Conservation (phyloP, 2,113 vertebrate species). For the Myotis brandtii region DNA sequence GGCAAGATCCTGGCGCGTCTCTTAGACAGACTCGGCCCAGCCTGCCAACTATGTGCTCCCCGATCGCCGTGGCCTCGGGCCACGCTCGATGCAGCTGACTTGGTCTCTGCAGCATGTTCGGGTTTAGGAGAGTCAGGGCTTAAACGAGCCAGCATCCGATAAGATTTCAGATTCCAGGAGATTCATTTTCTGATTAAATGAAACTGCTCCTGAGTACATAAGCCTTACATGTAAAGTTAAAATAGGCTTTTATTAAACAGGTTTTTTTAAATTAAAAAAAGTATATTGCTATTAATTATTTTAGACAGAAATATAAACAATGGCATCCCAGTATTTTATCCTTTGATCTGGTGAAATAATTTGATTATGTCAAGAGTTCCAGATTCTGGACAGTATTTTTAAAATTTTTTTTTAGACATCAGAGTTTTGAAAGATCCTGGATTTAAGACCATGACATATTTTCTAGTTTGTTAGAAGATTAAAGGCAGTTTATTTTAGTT, state of each 20-base stretch:
- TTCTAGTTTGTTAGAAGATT: conserved; percentile 42
- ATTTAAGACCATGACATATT: conserved; percentile 36
- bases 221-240: background rate
- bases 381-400: background rate
- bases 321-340: background rate
- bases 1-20: conserved; percentile 70
- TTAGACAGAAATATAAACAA: conserved; percentile 8
- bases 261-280: conserved; percentile 6
- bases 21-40: conserved; percentile 23
- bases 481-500: conserved; percentile 9
- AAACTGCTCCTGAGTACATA: background rate
- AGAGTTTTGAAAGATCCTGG: conserved; percentile 15
- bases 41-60: conserved; percentile 72
- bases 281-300: conserved; percentile 13
- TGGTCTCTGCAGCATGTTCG: conserved; percentile 63
- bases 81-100: conserved; percentile 61
- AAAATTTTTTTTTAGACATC: background rate
- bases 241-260: background rate
- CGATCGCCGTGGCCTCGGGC: conserved; percentile 71
- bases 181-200: conserved; percentile 42
- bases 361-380: conserved; percentile 18
- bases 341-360: conserved; percentile 17
- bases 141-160: conserved; percentile 21
- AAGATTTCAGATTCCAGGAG: conserved; percentile 37
- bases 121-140: conserved; percentile 66